phyloP scores from a whole-genome alignment of 2,797 vertebrate species.

The Geotrypetes seraphini region DNA sequence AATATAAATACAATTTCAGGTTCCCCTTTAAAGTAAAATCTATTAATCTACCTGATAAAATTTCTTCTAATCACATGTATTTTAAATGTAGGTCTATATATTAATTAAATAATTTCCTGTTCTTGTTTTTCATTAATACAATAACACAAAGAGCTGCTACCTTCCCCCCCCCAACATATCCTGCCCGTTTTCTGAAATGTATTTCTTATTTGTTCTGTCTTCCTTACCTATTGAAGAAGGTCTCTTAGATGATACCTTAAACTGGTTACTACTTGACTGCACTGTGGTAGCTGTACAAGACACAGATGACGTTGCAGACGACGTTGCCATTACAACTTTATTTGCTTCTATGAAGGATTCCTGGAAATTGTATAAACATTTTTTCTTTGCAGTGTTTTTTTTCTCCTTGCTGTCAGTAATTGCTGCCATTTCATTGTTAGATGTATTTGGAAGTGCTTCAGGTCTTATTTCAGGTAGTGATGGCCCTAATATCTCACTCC shows the following conservation, averaged over 20 bases:
- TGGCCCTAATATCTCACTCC: conserved; percentile 74
- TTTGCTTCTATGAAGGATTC: conserved; percentile 95
- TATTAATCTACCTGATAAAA: too few relatives aligned
- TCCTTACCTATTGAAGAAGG: conserved; percentile 77
- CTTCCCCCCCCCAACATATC: too few relatives aligned
- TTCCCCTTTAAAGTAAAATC: too few relatives aligned
- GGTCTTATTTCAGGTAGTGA: conserved; percentile 62
- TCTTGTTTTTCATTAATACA: too few relatives aligned
- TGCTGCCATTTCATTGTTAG: conserved; percentile 54
- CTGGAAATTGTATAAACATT: conserved; percentile 97
- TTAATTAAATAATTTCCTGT: too few relatives aligned
- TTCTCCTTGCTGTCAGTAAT: conserved; percentile 76
- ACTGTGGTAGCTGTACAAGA: conserved; percentile 93
- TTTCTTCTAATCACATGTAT: too few relatives aligned
- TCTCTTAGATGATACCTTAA: conserved; percentile 81
- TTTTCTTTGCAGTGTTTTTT: conserved; percentile 84
- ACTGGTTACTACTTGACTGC: conserved; percentile 83
- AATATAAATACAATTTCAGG: too few relatives aligned
- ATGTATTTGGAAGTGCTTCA: conserved; percentile 68
- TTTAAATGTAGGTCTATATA: too few relatives aligned
- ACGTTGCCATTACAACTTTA: conserved; percentile 88
- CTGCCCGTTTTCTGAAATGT: too few relatives aligned
- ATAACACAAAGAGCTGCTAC: too few relatives aligned
- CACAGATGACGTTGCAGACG: conserved; percentile 84
- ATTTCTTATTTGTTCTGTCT: too few relatives aligned